Evolutionary conservation across 2,797 vertebrate genomes (phyloP), one percentile per base, ranked within the genome.

Genomic region (Acropternis orthonyx): DNA sequence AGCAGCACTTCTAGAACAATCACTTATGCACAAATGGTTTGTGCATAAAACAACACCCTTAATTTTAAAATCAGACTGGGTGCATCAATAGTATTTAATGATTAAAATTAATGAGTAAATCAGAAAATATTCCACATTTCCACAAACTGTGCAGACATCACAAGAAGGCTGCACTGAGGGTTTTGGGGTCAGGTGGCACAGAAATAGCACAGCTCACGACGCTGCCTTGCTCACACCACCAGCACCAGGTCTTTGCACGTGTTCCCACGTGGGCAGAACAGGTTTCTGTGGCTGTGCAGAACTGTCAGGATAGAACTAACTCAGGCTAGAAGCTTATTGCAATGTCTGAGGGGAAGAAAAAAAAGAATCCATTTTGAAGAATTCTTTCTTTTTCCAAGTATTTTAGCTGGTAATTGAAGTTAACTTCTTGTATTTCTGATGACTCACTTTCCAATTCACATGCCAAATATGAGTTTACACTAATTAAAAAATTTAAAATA

Each of bases 211-310:
- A 43, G 63, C 89, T 23, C 18, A 21, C 0, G 0, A 26, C 2
- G 1, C 6, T 28, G 27, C 43, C 0, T 1, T 28, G 19, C n/a
- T 65, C 52, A 22, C 7, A 2, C 16, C 36, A 15, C 9, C 41
- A 14, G 32, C 21, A n/a, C 5, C 67, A 37, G 37, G 27, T 36
- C 66, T 85, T 19, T 56, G 41, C 43, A 17, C 43, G 14, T 41
- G 18, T 22, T 65, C 20, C 22, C 28, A 30, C 1, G 3, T 7
- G 37, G 54, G 41, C 48, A 63, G 30, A 36, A 66, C 49, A 76
- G 20, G 30, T 30, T 43, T 67, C 17, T 8, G 8, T 27, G 43
- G n/a, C 22, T 76, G 30, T 56, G 30, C 23, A 76, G 44, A 84
- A 9, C 52, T 58, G 23, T n/a, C 65, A 81, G 62, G 17, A 59